Evolutionary conservation across 2,888 invertebrate species (phyloP), one percentile per base, ranked within the genome.

Genomic region (Listrodromus nycthemerus): DNA sequence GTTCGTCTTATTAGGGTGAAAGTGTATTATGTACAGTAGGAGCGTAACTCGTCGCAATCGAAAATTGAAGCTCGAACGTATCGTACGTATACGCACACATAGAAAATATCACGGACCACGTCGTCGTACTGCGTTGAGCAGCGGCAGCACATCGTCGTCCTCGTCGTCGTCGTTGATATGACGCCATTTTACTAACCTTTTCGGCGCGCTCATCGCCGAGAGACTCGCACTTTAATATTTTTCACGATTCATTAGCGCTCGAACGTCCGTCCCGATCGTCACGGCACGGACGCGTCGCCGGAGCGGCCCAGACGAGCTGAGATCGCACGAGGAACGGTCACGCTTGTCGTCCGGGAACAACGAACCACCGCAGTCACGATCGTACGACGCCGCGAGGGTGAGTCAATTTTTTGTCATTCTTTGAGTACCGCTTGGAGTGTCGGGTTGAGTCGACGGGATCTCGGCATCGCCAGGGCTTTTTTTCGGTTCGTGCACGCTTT

Each of bases 111-210:
- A 41, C 21, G 61, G 21, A 74, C 75, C 65, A 65, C 83, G 85
- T 83, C 86, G 86, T 78, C 85, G 90, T 87, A 55, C 65, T 79
- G 27, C 78, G 78, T 74, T 24, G 58, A 61, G 30, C 69, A 58
- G 71, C 58, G 19, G 71, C 41, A 67, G 48, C 67, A 27, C 70
- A 66, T 71, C 80, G 70, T 76, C 80, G 83, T 77, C 77, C 71
- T 71, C 83, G 80, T 76, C 80, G 67, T 78, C 80, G 77, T 74
- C 80, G 80, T 87, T 90, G 90, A 89, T 90, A 90, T 91, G 93
- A 92, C 93, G 93, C 93, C 93, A 93, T 93, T 92, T 93, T 93
- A 93, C 91, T 93, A 93, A 93, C 93, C 93, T 93, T 91, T 91
- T 89, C 89, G 90, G 89, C 89, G 90, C 89, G 90, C 88, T 88